Base-by-base conservation (phyloP, 2,797 vertebrate genomes). In the Pelodytes ibericus region DNA sequence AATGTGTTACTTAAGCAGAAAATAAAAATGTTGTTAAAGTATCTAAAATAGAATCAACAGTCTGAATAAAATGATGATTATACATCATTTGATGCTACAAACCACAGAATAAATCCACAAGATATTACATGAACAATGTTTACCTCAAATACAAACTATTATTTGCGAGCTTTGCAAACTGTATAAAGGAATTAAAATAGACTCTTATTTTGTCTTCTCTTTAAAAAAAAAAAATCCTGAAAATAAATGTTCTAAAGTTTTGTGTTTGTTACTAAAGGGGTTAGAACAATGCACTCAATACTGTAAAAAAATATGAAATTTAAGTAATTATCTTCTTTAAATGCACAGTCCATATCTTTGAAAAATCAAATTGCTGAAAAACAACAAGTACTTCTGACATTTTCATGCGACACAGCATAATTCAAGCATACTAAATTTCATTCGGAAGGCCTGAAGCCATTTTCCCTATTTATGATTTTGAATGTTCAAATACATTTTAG, bases 401-500 rank as follows among this genome's bases (percentile, higher is more conserved):
- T 53, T n/a, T 53, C 25, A 15, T 58, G 13, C 25, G 11, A 24
- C 7, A 20, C 11, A 53, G 24, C 49, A 53, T 53, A 53, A 58
- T 58, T 29, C 26, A 58, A 58, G 56, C 56, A 58, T 29, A 58
- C 24, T 26, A 58, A 58, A 29, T 58, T 26, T 26, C 26, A 58
- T 58, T 58, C 27, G 26, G 27, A 58, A 58, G 25, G 24, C 49
- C 49, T 24, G 22, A 16, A 53, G 49, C 49, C 49, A 53, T 53
- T 22, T 53, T 53, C 22, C 22, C 3, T 63, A 63, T 72, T 29
- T 70, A n/a, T 30, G 4, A 30, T 22, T 6, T 44, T 64, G 41
- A 53, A 53, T 24, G 20, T 53, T 53, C 49, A 53, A 20, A 53
- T 53, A 53, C n/a, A 53, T 53, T 53, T n/a, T 53, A 53, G 20